These are phyloP conservation scores for Chitala chitala DNA, from an alignment of 2,113 vertebrate genomes.

Conservation along the genomic window DNA sequence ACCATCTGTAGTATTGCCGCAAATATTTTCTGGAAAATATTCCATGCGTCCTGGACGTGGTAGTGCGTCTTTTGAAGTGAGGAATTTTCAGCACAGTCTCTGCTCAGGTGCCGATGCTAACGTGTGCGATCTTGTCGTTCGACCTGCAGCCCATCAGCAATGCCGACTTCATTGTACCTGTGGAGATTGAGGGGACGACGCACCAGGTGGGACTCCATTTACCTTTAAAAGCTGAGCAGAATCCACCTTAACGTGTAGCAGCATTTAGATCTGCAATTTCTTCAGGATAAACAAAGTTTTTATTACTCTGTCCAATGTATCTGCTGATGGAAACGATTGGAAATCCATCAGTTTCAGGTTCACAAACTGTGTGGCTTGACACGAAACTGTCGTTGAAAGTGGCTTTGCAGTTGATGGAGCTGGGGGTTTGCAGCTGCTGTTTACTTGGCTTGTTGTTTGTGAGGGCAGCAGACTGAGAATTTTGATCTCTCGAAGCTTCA, in stretches of 20 bases:
- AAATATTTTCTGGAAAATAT: too few relatives aligned
- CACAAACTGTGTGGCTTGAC: too few relatives aligned
- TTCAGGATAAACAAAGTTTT: background rate
- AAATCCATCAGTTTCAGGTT: too few relatives aligned
- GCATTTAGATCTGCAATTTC: background rate
- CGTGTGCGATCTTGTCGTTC: background rate
- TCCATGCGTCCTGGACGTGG: too few relatives aligned
- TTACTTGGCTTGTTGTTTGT: background rate
- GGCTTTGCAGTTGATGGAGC: background rate
- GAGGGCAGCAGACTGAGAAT: too few relatives aligned
- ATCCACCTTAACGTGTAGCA: background rate
- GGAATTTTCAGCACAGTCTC: too few relatives aligned
- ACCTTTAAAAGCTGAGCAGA: background rate
- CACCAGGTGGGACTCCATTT: conserved; percentile 24
- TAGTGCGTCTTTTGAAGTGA: background rate
- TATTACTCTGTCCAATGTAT: too few relatives aligned
- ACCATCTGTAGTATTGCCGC: too few relatives aligned
- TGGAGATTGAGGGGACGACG: conserved; percentile 39
- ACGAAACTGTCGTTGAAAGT: too few relatives aligned
- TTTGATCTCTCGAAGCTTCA: too few relatives aligned
- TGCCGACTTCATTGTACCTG: conserved; percentile 73
- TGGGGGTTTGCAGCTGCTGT: background rate
- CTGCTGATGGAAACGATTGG: too few relatives aligned
- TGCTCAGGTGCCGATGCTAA: too few relatives aligned
- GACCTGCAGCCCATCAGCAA: conserved; percentile 68